Conservation (phyloP, 2,113 vertebrate genomes). For the Calidris pygmaea region DNA sequence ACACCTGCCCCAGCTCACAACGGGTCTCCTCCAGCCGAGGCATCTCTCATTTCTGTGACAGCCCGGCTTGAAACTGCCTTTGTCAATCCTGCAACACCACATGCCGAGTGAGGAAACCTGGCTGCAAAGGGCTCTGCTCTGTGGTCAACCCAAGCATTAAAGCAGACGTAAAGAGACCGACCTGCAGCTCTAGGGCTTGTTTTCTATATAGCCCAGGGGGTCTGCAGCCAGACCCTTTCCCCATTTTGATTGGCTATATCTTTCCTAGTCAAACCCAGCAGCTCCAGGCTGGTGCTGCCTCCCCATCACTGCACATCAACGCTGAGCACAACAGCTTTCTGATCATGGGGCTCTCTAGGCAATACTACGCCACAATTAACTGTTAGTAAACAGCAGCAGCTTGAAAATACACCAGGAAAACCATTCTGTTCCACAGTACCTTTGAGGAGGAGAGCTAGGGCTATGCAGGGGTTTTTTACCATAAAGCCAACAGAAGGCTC, state of each 20-base stretch:
- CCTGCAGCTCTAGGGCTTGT: not conserved
- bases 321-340: not conserved
- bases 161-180: not conserved
- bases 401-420: not conserved
- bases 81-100: not conserved
- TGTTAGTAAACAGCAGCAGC: not conserved
- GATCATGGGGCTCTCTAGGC: not conserved
- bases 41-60: not conserved
- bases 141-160: not conserved
- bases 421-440: not conserved
- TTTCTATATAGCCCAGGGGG: not conserved
- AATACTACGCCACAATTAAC: not conserved
- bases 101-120: rapidly evolving
- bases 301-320: not conserved
- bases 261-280: rapidly evolving
- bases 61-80: rapidly evolving
- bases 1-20: not conserved
- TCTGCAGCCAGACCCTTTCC: not conserved
- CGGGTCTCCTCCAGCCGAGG: not conserved
- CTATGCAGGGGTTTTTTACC: not conserved
- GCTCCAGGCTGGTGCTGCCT: not conserved
- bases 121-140: not conserved
- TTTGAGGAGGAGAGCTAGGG: not conserved
- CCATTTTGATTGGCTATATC: rapidly evolving
- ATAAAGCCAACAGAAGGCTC: slow-evolving; percentile 44